These are phyloP conservation scores for Drosophila bunnanda DNA, from an alignment of 2,888 invertebrate genomes.

Conservation along the genomic window DNA sequence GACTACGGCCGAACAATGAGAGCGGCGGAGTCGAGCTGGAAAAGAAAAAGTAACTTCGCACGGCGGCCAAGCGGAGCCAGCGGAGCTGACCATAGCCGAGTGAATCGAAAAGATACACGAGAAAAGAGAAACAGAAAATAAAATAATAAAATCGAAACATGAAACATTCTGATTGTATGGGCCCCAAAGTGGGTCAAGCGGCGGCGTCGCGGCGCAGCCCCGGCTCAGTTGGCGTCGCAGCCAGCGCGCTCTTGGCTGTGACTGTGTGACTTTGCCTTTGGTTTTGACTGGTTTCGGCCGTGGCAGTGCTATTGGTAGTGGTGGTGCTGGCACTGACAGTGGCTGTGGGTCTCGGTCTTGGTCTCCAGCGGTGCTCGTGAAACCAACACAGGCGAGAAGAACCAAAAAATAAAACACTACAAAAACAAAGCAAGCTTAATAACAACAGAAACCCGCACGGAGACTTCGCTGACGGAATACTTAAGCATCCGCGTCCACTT, in stretches of 20 bases:
- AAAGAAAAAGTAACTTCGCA: conserved; percentile 78
- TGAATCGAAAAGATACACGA: conserved; percentile 74
- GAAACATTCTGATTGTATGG: conserved; percentile 83
- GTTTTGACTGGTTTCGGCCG: conserved; percentile 45
- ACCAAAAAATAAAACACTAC: conserved; percentile 43
- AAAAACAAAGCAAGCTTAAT: conserved; percentile 1
- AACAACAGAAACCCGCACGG: conserved; percentile 38
- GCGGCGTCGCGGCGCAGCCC: conserved; percentile 17
- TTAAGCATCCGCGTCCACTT: conserved; percentile 84
- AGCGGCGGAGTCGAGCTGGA: conserved; percentile 69
- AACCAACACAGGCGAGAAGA: conserved; percentile 54
- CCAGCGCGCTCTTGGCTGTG: conserved; percentile 64
- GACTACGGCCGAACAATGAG: conserved; percentile 69
- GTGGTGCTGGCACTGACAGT: conserved; percentile 42
- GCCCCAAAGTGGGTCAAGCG: conserved; percentile 74
- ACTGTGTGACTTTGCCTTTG: conserved; percentile 49
- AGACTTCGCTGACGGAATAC: conserved; percentile 75
- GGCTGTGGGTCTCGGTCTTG: conserved; percentile 49
- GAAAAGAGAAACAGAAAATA: conserved; percentile 72
- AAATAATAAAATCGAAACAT: conserved; percentile 82
- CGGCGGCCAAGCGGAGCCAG: conserved; percentile 20
- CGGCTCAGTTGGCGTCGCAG: conserved; percentile 42
- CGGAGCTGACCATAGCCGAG: conserved; percentile 52
- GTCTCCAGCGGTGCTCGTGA: conserved; percentile 46
- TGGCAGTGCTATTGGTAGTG: conserved; percentile 44